Percentiles rank a stretch among this genome's conserved stretches.
These are phyloP conservation scores for Parnassius smintheus DNA, from an alignment of 2,888 invertebrate genomes.

Conservation along the genomic window DNA sequence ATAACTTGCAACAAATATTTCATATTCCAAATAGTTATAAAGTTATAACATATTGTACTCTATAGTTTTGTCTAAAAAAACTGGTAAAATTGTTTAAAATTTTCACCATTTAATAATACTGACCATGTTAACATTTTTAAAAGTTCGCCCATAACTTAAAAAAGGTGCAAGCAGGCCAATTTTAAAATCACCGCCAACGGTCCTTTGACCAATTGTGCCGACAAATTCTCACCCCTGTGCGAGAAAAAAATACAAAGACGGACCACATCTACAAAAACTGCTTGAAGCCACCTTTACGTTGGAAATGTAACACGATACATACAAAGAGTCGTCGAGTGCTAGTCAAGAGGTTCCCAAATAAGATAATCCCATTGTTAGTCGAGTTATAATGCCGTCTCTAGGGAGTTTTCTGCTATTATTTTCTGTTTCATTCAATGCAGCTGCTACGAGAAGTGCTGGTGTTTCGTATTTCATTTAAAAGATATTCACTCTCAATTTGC, in stretches of 20 bases:
- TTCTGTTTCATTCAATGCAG: constrained; percentile 66
- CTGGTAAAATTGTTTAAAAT: no score
- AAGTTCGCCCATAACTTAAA: constrained; percentile 8
- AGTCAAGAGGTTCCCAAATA: constrained; percentile 79
- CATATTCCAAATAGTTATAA: no score
- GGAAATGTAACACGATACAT: constrained; percentile 71
- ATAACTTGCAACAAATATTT: no score
- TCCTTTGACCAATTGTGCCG: constrained; percentile 49
- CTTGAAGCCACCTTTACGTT: constrained; percentile 57
- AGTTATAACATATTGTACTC: no score
- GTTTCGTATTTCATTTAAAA: constrained; percentile 67
- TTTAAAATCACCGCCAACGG: constrained; percentile 28
- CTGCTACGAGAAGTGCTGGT: constrained; percentile 65
- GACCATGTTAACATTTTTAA: neutral
- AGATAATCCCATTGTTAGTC: constrained; percentile 77
- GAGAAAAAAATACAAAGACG: constrained; percentile 47
- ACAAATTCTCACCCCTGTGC: constrained; percentile 62
- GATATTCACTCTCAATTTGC: constrained; percentile 55
- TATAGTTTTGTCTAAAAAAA: no score
- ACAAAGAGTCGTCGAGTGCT: constrained; percentile 65
- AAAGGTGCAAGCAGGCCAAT: constrained; percentile 30
- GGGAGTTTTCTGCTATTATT: constrained; percentile 65
- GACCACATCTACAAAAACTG: constrained; percentile 73
- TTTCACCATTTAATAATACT: neutral
- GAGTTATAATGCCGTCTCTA: constrained; percentile 69